A percentile compares a stretch with the other conserved stretches of the same genome.
Evolutionary conservation across 2,888 invertebrate genomes (phyloP).

Genomic region (Drosophila crucigera): DNA sequence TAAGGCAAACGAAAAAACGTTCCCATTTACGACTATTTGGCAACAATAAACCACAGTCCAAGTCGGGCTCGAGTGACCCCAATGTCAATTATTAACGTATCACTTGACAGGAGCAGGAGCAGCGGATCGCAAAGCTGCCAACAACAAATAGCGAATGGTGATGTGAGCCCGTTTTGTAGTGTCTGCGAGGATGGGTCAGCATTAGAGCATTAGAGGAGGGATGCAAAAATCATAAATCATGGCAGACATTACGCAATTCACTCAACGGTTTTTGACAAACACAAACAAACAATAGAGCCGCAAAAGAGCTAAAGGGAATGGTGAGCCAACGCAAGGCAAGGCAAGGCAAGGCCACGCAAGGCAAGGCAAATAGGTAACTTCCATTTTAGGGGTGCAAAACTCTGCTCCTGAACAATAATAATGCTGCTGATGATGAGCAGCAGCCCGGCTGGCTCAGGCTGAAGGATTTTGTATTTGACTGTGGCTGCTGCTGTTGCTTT

Average conservation of each 20-base stretch:
- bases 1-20: slow-evolving; percentile 14
- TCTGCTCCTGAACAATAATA: slow-evolving; percentile 34
- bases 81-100: slow-evolving; percentile 85
- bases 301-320: slow-evolving; percentile 35
- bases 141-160: slow-evolving; percentile 76
- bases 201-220: slow-evolving; percentile 49
- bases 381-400: slow-evolving; percentile 62
- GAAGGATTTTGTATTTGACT: slow-evolving; percentile 52
- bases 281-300: slow-evolving; percentile 70
- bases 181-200: slow-evolving; percentile 44
- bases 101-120: slow-evolving; percentile 79
- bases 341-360: background rate
- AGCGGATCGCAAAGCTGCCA: slow-evolving; percentile 67
- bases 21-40: slow-evolving; percentile 58
- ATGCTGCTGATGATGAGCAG: slow-evolving; percentile 41
- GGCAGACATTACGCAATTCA: slow-evolving; percentile 67
- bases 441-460: slow-evolving; percentile 24
- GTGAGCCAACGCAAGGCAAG: slow-evolving; percentile 11
- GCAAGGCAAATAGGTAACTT: slow-evolving; percentile 62
- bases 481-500: slow-evolving; percentile 36
- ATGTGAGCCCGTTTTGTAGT: slow-evolving; percentile 49
- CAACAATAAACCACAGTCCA: slow-evolving; percentile 70
- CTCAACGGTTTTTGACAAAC: slow-evolving; percentile 78
- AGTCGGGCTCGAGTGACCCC: slow-evolving; percentile 77
- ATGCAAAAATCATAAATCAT: slow-evolving; percentile 72